phyloP scores from a whole-genome alignment of 1,140 invertebrate species.

The Nasonia giraulti region DNA sequence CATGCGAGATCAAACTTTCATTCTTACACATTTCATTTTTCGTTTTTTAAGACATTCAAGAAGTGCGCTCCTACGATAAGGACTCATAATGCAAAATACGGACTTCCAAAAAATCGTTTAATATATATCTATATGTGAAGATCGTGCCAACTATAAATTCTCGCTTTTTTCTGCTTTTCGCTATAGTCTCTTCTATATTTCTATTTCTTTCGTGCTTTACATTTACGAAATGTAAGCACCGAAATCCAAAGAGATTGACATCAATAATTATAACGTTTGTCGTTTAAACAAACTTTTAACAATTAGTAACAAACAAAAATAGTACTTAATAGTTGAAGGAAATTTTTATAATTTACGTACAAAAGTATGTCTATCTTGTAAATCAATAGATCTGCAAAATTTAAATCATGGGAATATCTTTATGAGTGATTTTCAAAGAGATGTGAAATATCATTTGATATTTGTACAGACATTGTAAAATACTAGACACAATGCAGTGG shows the following conservation, averaged over 20 bases:
- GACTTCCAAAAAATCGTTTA: conserved; percentile 34
- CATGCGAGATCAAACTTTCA: conserved; percentile 13
- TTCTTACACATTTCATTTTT: conserved; percentile 2
- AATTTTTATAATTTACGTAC: conserved; percentile 13
- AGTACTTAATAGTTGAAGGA: neutral
- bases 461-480: neutral
- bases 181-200: neutral
- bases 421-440: conserved; percentile 21
- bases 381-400: conserved; percentile 25
- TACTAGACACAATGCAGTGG: neutral
- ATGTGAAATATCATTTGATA: conserved; percentile 14
- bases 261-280: conserved; percentile 34
- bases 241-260: conserved; percentile 42
- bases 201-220: conserved; percentile 30
- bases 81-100: conserved; percentile 39
- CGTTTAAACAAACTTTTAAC: conserved; percentile 26
- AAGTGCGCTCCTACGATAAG: conserved; percentile 49
- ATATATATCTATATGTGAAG: conserved; percentile 14
- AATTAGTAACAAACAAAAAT: conserved; percentile 10
- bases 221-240: conserved; percentile 49
- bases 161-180: neutral
- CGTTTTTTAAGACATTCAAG: conserved; percentile 35
- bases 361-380: conserved; percentile 15
- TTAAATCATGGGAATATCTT: neutral
- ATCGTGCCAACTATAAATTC: conserved; percentile 13